Percentiles rank a stretch among this genome's conserved stretches.
phyloP scores from a whole-genome alignment of 2,888 invertebrate species.

The Zaprionus lineosus region DNA sequence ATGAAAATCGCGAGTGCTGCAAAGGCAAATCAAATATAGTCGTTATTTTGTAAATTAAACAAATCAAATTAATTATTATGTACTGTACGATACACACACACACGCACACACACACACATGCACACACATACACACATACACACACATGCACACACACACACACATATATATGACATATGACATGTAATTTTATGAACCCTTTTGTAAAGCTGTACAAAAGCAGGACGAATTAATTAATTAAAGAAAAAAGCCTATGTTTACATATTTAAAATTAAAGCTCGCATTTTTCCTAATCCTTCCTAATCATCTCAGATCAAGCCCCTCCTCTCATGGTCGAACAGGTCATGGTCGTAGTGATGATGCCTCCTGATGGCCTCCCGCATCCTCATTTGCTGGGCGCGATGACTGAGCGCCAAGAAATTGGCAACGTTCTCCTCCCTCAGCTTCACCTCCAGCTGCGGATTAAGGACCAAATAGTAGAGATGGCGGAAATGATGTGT shows the following conservation, averaged over 20 bases:
- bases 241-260: constrained; percentile 40
- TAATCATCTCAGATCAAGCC: too few relatives aligned
- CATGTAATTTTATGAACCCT: constrained; percentile 54
- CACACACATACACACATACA: too few relatives aligned
- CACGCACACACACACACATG: too few relatives aligned
- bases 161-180: too few relatives aligned
- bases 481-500: constrained; percentile 15
- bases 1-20: constrained; percentile 56
- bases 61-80: constrained; percentile 58
- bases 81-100: constrained; percentile 24
- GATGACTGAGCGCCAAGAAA: too few relatives aligned
- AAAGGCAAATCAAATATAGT: constrained; percentile 75
- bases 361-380: too few relatives aligned
- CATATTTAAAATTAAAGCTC: constrained; percentile 11
- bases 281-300: neutral
- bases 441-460: too few relatives aligned
- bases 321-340: too few relatives aligned
- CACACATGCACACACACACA: too few relatives aligned
- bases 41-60: constrained; percentile 78
- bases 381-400: neutral
- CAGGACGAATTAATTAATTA: constrained; percentile 52
- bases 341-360: too few relatives aligned
- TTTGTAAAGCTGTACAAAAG: constrained; percentile 60
- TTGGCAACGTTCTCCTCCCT: too few relatives aligned
- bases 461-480: neutral